Evolutionary conservation across 2,113 vertebrate species (phyloP).

Genomic region (Cichladusa arquata): DNA sequence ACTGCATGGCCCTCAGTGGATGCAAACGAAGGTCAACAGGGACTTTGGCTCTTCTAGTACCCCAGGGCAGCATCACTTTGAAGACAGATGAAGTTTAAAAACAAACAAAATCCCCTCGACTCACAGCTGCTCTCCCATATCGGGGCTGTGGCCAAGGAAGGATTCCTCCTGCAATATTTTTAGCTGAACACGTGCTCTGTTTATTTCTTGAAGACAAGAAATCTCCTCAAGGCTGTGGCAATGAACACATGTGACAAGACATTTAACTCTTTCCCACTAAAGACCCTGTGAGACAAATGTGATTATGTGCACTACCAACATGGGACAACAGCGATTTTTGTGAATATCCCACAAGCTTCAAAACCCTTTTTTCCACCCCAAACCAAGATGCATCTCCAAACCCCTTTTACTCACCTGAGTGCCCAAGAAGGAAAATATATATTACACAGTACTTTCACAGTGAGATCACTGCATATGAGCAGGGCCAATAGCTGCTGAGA

Average conservation of each 20-base stretch:
- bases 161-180: slow-evolving; percentile 57
- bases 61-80: not conserved
- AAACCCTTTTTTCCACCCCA: not conserved
- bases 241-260: not conserved
- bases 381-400: not conserved
- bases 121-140: not conserved
- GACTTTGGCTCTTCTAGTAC: not conserved
- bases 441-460: not conserved
- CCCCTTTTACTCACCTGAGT: not conserved
- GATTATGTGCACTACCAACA: not conserved
- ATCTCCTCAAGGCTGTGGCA: not conserved
- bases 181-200: slow-evolving; percentile 3
- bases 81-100: slow-evolving; percentile 44
- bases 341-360: not conserved
- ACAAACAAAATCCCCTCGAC: not conserved
- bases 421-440: not conserved
- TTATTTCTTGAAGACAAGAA: slow-evolving; percentile 40
- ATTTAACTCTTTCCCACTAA: not conserved
- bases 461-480: not conserved
- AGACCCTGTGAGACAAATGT: not conserved
- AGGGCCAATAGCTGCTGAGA: not conserved
- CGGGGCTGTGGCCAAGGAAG: slow-evolving; percentile 25
- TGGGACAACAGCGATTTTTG: not conserved
- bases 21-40: not conserved
- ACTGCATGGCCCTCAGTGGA: not conserved